Evolutionary conservation across 1,140 invertebrate species (phyloP).

Genomic region (Leptinotarsa texana): DNA sequence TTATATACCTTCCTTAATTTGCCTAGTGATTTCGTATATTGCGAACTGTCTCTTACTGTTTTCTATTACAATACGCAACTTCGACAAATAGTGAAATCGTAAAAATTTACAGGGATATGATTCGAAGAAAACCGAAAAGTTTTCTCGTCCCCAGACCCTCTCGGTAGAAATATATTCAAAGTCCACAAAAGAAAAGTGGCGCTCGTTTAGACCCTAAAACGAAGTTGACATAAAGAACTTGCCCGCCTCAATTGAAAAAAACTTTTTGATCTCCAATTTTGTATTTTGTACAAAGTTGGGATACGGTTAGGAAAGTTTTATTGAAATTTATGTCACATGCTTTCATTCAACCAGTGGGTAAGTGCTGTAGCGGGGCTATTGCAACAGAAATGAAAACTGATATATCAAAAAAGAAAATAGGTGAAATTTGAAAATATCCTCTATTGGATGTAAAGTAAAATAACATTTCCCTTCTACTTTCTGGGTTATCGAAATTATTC

Average conservation of each 20-base stretch:
- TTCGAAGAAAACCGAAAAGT: neutral
- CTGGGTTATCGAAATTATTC: no score
- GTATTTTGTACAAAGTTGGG: neutral
- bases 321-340: neutral
- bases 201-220: neutral
- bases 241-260: neutral
- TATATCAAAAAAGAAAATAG: no score
- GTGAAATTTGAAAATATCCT: no score
- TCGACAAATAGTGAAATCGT: neutral
- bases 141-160: neutral
- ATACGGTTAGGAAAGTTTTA: neutral
- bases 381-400: no score
- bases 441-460: no score
- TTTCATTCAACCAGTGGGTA: neutral
- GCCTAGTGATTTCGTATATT: no score
- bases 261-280: neutral
- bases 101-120: neutral
- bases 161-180: neutral
- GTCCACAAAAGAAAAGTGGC: slow-evolving; percentile 3
- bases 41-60: neutral
- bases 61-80: neutral
- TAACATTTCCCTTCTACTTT: no score
- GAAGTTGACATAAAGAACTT: slow-evolving; percentile 2
- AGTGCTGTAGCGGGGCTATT: no score
- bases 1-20: no score